Percentiles rank a stretch among this genome's conserved stretches.
phyloP scores from a whole-genome alignment of 2,888 invertebrate genomes.

The Ptychoptera albimana region DNA sequence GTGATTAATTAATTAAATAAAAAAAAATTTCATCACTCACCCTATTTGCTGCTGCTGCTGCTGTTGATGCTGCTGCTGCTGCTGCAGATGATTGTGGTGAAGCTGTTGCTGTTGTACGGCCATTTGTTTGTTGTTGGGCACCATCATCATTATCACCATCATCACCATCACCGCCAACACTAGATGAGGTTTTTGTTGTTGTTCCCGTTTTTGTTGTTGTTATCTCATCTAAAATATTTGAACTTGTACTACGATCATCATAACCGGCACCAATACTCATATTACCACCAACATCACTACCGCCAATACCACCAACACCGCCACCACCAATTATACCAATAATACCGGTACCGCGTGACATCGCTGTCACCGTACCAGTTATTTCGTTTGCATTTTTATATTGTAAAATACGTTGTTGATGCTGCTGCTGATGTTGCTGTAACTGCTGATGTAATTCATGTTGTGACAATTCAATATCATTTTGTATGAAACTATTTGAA shows the following conservation, averaged over 20 bases:
- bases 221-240: not conserved
- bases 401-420: not conserved
- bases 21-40: no score
- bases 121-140: not conserved
- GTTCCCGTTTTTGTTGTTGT: not conserved
- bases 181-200: not conserved
- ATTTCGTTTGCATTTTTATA: not conserved
- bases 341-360: no score
- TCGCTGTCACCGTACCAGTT: not conserved
- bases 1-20: not conserved
- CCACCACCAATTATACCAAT: no score
- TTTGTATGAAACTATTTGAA: not conserved
- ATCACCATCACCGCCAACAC: not conserved
- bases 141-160: not conserved
- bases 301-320: not conserved
- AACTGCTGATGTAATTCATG: no score
- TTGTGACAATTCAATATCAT: constrained; percentile 4
- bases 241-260: not conserved
- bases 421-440: constrained; percentile 7
- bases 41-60: no score
- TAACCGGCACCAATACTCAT: constrained; percentile 1
- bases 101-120: not conserved
- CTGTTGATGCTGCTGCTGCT: no score
- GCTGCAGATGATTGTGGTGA: not conserved
- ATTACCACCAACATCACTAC: no score